A percentile compares a stretch with the other conserved stretches of the same genome.
Evolutionary conservation across 2,113 vertebrate species (phyloP).

Genomic region (Pristiophorus japonicus): DNA sequence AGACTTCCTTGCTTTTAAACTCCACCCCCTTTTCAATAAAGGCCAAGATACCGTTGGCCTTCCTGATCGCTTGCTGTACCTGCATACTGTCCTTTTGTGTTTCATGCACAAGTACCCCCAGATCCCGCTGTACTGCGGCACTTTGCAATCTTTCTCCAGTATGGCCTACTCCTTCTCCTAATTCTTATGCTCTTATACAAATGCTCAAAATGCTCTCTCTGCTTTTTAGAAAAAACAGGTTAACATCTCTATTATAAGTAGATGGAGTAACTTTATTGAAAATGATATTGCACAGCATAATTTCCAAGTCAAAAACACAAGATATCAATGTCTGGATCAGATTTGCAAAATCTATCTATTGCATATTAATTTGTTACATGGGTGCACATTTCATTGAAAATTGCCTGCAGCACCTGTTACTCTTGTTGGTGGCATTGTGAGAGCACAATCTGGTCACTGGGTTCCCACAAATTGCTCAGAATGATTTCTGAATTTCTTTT

Average conservation of each 20-base stretch:
- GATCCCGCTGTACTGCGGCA: too few relatives aligned
- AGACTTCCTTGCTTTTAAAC: too few relatives aligned
- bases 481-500: not conserved
- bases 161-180: too few relatives aligned
- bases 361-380: not conserved
- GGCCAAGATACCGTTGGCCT: too few relatives aligned
- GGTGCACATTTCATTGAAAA: not conserved
- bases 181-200: not conserved
- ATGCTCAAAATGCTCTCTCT: not conserved
- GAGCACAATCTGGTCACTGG: not conserved
- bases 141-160: too few relatives aligned
- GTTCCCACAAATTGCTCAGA: not conserved
- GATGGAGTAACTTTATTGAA: not conserved
- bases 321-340: not conserved
- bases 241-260: not conserved
- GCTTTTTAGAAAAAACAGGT: not conserved
- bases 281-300: not conserved
- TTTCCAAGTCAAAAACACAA: not conserved
- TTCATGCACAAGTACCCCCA: too few relatives aligned
- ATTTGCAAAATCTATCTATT: not conserved
- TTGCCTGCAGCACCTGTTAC: not conserved
- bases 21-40: too few relatives aligned
- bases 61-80: too few relatives aligned
- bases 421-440: not conserved
- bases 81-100: too few relatives aligned